These are phyloP conservation scores for Natrix natrix DNA, from an alignment of 2,797 vertebrate species.

Conservation along the genomic window DNA sequence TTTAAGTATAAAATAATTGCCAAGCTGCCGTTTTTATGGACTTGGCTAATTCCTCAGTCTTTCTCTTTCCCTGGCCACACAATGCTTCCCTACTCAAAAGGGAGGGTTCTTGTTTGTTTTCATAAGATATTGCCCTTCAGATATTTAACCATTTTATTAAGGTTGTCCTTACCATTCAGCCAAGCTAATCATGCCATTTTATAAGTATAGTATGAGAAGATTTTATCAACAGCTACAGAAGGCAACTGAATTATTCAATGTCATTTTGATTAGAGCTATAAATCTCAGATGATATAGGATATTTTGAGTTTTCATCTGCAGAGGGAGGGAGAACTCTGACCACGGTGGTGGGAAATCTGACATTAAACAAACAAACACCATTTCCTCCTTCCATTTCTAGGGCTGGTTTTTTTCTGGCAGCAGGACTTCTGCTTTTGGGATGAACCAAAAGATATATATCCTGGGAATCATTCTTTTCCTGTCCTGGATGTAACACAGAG, in stretches of 20 bases:
- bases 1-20: constrained; percentile 23
- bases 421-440: neutral
- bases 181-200: neutral
- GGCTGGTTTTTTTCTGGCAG: neutral
- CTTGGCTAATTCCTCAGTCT: neutral
- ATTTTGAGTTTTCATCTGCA: neutral
- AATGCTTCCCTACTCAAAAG: neutral
- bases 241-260: neutral
- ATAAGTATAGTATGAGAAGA: neutral
- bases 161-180: neutral
- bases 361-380: neutral
- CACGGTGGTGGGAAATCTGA: neutral
- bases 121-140: neutral
- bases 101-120: constrained; percentile 1
- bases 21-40: constrained; percentile 14
- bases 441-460: neutral
- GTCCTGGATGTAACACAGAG: neutral
- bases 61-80: neutral
- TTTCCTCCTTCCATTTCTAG: neutral
- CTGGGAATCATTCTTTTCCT: neutral
- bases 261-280: neutral
- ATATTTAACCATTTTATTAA: neutral
- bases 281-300: neutral
- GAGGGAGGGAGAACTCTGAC: neutral
- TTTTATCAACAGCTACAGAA: constrained; percentile 4